Conservation (phyloP, 2,797 vertebrate genomes). For the Myoxocephalus aenaeus region DNA sequence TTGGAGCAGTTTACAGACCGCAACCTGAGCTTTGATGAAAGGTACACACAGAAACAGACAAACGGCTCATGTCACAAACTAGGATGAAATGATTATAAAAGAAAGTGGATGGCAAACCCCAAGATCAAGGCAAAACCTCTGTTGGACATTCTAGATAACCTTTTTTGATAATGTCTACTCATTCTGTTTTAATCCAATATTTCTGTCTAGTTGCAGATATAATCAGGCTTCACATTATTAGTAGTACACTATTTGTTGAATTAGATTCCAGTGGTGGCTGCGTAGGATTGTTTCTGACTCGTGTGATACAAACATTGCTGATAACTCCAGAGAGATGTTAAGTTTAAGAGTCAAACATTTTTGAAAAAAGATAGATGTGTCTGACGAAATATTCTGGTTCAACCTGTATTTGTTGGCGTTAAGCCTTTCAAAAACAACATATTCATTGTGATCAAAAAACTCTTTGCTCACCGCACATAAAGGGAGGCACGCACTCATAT, state of each 20-base stretch:
- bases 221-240: not conserved
- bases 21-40: conserved; percentile 97
- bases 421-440: too few relatives aligned
- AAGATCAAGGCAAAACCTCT: not conserved
- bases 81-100: too few relatives aligned
- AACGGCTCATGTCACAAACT: not conserved
- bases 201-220: not conserved
- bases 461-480: too few relatives aligned
- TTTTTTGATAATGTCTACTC: not conserved
- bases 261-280: not conserved
- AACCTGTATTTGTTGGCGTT: too few relatives aligned
- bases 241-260: not conserved
- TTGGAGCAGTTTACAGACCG: conserved; percentile 96
- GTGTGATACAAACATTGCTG: too few relatives aligned
- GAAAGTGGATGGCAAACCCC: not conserved
- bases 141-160: not conserved
- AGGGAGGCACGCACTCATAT: too few relatives aligned
- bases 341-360: too few relatives aligned
- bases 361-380: too few relatives aligned
- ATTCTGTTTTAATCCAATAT: not conserved
- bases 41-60: conserved; percentile 75
- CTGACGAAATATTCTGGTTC: too few relatives aligned
- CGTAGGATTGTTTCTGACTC: too few relatives aligned
- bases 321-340: too few relatives aligned
- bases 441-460: too few relatives aligned